Conservation (phyloP, 2,113 vertebrate species). For the Cygnus buccinator region DNA sequence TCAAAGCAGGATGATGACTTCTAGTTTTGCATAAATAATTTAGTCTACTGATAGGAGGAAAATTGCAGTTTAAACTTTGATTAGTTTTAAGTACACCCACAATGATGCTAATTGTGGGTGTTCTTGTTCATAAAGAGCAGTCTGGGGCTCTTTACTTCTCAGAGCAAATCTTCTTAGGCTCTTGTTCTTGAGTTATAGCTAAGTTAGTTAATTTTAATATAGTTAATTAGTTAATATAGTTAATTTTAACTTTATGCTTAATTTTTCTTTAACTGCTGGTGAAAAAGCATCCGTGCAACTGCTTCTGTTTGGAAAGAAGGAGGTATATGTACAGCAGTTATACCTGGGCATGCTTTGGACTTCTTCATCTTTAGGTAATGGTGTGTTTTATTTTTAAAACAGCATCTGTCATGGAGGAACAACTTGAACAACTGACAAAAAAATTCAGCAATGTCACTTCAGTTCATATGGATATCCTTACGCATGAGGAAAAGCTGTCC, state of each 20-base stretch:
- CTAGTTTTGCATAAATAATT: background rate
- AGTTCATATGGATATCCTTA: conserved; percentile 82
- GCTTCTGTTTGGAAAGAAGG: background rate
- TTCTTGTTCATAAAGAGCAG: background rate
- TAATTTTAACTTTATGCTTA: background rate
- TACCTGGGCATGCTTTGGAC: background rate
- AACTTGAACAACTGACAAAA: conserved; percentile 85
- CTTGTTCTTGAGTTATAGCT: background rate
- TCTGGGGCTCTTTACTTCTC: background rate
- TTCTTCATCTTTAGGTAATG: background rate
- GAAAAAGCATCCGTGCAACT: background rate
- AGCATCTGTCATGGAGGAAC: conserved; percentile 86
- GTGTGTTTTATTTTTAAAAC: conserved; percentile 36
- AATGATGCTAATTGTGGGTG: background rate
- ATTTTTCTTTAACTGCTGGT: background rate
- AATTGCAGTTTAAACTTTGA: background rate
- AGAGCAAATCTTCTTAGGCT: background rate
- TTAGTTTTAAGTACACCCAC: background rate
- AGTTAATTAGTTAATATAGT: too few relatives aligned
- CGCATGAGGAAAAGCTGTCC: conserved; percentile 82
- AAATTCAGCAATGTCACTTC: conserved; percentile 85
- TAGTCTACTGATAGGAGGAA: background rate
- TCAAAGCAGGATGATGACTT: background rate
- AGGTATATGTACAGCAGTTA: background rate
- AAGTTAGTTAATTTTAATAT: too few relatives aligned